A percentile compares a stretch with the other conserved stretches of the same genome.
Evolutionary conservation across 2,888 invertebrate genomes (phyloP).

Genomic region (Chymomyza amoena): DNA sequence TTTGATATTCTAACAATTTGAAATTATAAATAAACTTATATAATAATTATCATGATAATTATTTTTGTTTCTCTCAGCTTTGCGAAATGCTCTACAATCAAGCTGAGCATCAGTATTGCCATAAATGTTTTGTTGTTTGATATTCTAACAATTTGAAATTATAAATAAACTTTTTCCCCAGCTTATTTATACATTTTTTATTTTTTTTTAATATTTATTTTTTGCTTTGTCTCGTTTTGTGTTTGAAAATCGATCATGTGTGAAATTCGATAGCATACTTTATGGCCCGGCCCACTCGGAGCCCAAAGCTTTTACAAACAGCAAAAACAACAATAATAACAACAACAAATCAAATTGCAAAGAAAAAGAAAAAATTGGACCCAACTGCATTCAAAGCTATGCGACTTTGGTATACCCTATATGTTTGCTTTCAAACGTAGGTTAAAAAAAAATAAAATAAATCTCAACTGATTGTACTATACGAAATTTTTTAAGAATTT

Average conservation of each 20-base stretch:
- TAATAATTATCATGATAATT: no score
- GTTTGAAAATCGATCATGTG: conserved; percentile 31
- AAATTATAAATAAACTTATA: not conserved
- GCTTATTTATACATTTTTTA: not conserved
- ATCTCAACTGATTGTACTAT: no score
- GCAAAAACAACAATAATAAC: conserved; percentile 13
- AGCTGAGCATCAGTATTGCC: not conserved
- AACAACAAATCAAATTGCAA: conserved; percentile 36
- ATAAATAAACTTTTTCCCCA: not conserved
- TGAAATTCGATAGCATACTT: conserved; percentile 16
- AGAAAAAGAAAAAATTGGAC: conserved; percentile 8
- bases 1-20: not conserved
- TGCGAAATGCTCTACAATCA: no score
- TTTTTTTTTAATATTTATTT: not conserved
- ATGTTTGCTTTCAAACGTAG: no score
- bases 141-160: not conserved
- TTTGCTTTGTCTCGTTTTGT: conserved; percentile 8
- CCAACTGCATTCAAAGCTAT: no score
- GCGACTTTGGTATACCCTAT: no score
- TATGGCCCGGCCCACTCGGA: conserved; percentile 4
- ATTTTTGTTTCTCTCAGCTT: no score
- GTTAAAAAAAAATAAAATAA: no score
- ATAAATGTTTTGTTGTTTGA: not conserved
- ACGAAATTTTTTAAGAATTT: no score
- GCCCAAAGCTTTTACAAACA: conserved; percentile 11